Percentiles rank a stretch among this genome's conserved stretches.
phyloP scores from a whole-genome alignment of 2,113 vertebrate species.

The Trochalopteron elliotii region DNA sequence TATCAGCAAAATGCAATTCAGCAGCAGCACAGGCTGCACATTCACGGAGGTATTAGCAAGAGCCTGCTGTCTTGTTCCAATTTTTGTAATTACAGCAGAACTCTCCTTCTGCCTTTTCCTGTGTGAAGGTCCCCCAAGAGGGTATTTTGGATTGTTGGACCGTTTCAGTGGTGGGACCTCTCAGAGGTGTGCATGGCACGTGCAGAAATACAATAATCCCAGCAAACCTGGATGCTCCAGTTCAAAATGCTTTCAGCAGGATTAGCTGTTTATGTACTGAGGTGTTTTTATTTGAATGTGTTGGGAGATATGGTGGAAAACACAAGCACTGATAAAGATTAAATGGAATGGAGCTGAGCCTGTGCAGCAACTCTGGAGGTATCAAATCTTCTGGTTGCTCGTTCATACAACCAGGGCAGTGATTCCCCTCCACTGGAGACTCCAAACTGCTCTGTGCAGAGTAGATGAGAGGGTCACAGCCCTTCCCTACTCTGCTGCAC shows the following conservation, averaged over 20 bases:
- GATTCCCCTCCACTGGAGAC: neutral
- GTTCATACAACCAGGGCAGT: neutral
- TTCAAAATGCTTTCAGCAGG: neutral
- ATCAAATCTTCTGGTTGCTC: neutral
- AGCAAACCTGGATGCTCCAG: neutral
- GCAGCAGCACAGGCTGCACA: neutral
- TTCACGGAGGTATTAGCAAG: neutral
- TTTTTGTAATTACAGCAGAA: neutral
- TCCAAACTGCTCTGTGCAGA: neutral
- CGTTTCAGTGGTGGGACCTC: neutral
- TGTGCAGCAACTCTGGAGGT: neutral
- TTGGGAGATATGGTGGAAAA: neutral
- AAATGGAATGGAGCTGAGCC: neutral
- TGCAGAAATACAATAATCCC: neutral
- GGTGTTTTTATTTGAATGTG: neutral
- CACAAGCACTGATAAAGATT: neutral
- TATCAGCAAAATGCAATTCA: neutral
- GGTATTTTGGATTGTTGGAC: neutral
- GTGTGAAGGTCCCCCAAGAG: neutral
- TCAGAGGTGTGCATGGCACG: neutral
- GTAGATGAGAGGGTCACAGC: neutral
- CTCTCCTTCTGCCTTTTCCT: neutral
- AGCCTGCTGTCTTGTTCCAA: neutral
- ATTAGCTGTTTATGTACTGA: neutral
- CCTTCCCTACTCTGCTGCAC: neutral